Evolutionary conservation across 2,797 vertebrate species (phyloP).

Genomic region (Syncerus caffer): DNA sequence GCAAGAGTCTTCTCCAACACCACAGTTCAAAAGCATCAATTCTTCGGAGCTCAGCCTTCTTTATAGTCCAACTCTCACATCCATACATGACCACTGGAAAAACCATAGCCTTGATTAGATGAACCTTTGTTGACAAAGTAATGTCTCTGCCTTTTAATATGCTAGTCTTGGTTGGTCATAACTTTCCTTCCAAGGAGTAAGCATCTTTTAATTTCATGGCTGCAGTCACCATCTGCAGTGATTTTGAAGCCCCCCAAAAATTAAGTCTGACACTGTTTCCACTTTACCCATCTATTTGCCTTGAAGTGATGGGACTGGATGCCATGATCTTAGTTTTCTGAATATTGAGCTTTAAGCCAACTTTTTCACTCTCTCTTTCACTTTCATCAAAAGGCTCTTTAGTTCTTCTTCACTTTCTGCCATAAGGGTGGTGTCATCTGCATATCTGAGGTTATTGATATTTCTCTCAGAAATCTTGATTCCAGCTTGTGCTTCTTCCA

Average conservation of each 20-base stretch:
- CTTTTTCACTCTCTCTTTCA: background rate
- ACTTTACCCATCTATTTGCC: background rate
- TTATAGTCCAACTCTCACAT: background rate
- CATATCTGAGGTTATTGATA: background rate
- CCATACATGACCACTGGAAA: background rate
- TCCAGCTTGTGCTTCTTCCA: background rate
- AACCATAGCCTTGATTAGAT: background rate
- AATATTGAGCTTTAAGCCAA: background rate
- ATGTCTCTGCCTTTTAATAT: background rate
- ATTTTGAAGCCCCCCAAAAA: accelerated
- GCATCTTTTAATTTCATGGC: background rate
- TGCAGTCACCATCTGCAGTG: background rate
- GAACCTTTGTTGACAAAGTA: background rate
- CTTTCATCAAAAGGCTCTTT: background rate
- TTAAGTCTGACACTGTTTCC: background rate
- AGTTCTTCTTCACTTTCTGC: background rate
- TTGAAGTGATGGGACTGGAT: background rate
- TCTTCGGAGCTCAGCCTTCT: accelerated
- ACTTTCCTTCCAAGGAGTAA: background rate
- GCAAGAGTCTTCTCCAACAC: background rate
- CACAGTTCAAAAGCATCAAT: background rate
- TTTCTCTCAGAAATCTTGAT: background rate
- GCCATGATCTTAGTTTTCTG: background rate
- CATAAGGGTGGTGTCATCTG: background rate
- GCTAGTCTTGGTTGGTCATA: background rate